A percentile compares a stretch with the other conserved stretches of the same genome.
phyloP scores from a whole-genome alignment of 1,140 invertebrate genomes.

The Bombyx mori region DNA sequence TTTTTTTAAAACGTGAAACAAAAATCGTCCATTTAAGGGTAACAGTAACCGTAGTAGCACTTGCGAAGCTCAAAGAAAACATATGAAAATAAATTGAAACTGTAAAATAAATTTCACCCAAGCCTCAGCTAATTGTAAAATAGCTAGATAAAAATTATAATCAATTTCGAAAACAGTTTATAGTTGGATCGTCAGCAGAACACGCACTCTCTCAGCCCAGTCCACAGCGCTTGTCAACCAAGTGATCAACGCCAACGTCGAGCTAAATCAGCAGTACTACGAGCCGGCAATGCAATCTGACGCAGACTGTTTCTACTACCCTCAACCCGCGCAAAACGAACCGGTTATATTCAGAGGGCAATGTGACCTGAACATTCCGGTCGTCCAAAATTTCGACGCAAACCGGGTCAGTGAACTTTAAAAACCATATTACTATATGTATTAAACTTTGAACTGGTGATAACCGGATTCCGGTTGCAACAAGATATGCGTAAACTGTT shows the following conservation, averaged over 20 bases:
- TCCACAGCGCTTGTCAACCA: slow-evolving; percentile 16
- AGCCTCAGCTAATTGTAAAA: neutral
- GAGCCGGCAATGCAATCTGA: slow-evolving; percentile 20
- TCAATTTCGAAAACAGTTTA: slow-evolving; percentile 13
- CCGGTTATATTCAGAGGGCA: slow-evolving; percentile 30
- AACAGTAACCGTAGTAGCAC: too few species aligned
- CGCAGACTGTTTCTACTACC: slow-evolving; percentile 31
- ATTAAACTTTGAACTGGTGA: too few species aligned
- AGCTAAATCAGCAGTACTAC: slow-evolving; percentile 31
- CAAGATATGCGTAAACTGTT: too few species aligned
- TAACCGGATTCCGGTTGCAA: too few species aligned
- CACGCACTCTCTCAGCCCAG: slow-evolving; percentile 10
- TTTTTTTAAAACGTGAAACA: too few species aligned
- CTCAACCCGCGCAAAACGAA: slow-evolving; percentile 13
- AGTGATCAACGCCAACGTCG: slow-evolving; percentile 21
- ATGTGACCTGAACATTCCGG: slow-evolving; percentile 28
- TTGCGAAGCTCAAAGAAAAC: too few species aligned
- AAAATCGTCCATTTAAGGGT: too few species aligned
- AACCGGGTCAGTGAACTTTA: slow-evolving; percentile 18
- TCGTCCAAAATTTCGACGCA: slow-evolving; percentile 24
- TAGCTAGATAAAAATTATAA: neutral
- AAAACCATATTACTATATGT: too few species aligned
- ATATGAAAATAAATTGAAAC: too few species aligned
- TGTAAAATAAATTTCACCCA: too few species aligned
- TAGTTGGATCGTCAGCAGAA: slow-evolving; percentile 39